These are phyloP conservation scores for Papilio protenor DNA, from an alignment of 2,888 invertebrate species.

Conservation along the genomic window DNA sequence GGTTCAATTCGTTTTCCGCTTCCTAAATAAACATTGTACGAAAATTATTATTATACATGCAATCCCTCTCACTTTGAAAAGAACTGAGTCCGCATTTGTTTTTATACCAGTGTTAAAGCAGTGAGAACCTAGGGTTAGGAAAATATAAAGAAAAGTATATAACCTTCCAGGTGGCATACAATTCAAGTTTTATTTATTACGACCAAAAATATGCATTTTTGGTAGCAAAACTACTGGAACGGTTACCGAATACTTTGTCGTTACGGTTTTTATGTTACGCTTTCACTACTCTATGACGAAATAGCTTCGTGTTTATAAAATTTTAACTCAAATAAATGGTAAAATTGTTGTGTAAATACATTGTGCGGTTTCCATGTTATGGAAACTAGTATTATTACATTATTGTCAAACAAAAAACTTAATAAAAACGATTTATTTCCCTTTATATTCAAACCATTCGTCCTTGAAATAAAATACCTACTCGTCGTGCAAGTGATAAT, in stretches of 20 bases:
- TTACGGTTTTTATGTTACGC: slow-evolving; percentile 11
- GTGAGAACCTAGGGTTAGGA: too few species aligned
- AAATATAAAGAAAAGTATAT: too few species aligned
- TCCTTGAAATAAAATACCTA: not conserved
- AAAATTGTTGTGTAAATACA: not conserved
- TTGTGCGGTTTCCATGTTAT: not conserved
- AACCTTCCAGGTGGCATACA: not conserved
- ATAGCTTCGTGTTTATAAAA: slow-evolving; percentile 9
- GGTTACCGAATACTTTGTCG: slow-evolving; percentile 12
- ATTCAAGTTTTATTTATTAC: not conserved
- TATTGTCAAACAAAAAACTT: not conserved
- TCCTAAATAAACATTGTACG: slow-evolving; percentile 1
- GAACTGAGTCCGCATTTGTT: too few species aligned
- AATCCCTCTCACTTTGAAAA: too few species aligned
- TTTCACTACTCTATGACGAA: slow-evolving; percentile 18
- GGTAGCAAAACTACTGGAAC: not conserved
- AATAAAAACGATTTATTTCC: not conserved
- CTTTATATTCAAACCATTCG: not conserved
- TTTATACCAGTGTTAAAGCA: too few species aligned
- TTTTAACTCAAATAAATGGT: slow-evolving; percentile 10
- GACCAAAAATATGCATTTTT: not conserved
- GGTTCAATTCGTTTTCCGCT: not conserved
- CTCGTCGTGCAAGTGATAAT: not conserved
- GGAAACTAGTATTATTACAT: not conserved
- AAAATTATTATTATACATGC: not conserved